Base-by-base conservation (phyloP, 2,797 vertebrate species). In the Amniataba percoides region DNA sequence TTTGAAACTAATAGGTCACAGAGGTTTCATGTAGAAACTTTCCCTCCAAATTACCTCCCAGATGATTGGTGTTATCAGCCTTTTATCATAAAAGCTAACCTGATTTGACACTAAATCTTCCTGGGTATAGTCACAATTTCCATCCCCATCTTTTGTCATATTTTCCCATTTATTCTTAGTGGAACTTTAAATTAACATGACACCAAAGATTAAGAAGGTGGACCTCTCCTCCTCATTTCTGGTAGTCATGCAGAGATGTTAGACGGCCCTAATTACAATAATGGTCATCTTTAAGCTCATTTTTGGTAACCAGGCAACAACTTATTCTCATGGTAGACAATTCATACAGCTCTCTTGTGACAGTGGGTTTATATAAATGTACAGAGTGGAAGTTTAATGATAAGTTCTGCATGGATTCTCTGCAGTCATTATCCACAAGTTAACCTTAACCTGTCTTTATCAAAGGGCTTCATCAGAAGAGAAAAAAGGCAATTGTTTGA, bases 71-170 rank as follows among this genome's bases (percentile, higher is more conserved):
- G 60, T 72, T 83, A 88, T 79, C 49, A 9, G 57, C 53, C 48
- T 85, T 78, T 83, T 40, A 80, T 85, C 70, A 74, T 69, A 25
- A 78, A 82, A 76, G 57, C 51, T 83, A 81, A 84, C 76, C 71
- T 51, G 59, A 84, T 84, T 42, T 70, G 71, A 81, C 62, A 65
- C 42, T 75, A 78, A 82, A 81, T 86, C 64, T 78, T 76, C 59
- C 43, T 69, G 52, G 53, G 31, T 71, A 48, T 18, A 51, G 63
- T 60, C 46, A 66, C 66, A 75, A 72, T 72, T 78, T 81, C 59
- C 61, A 78, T 60, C 63, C 18, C 61, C 46, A 43, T 81, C 64
- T 74, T 77, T 78, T 71, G 51, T 78, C 61, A 71, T 75, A 46
- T 80, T 85, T 83, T 86, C 66, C 72, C 45, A 79, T 80, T 80